Base-by-base conservation (phyloP, 2,113 vertebrate species). In the Stigmatopora argus region DNA sequence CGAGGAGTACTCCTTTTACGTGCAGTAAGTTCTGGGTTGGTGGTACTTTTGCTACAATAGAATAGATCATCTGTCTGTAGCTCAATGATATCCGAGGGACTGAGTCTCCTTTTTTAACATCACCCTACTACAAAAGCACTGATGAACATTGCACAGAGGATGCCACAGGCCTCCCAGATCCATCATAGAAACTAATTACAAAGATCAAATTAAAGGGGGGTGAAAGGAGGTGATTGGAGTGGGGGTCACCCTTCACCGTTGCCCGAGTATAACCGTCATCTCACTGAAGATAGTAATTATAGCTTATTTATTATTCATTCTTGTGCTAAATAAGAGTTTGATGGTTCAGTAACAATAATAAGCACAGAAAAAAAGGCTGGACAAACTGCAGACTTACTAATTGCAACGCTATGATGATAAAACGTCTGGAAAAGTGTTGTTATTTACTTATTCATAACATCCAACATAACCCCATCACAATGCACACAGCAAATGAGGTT, bases 291-390 rank as follows among this genome's bases (percentile, higher is more conserved):
- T 93, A 92, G 92, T 96, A 94, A 97, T 98, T 98, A 96, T 87
- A 90, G 88, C 92, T 95, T 94, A 97, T 98, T 95, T 95, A 97
- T 97, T 97, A 96, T 98, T 98, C 94, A 96, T 97, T 91, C 92
- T 91, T 90, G 90, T 92, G 92, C 92, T 94, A 96, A 98, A 97
- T 95, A 94, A 95, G 93, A 95, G 84, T 85, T 87, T 96, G 95
- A 95, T 94, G 96, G 97, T 98, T 97, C 94, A 91, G 89, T 90
- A 92, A 88, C 87, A 90, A 90, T 89, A 91, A 90, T 88, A 90
- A 86, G 85, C 77, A 82, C 78, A 83, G 74, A 80, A 78, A 88
- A 84, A 90, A 90, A 89, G 66, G 59, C 81, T 78, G 68, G 70
- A 68, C 77, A 90, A 89, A 89, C 86, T 90, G 89, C 81, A 88